phyloP scores from a whole-genome alignment of 2,113 vertebrate species.

The Oreochromis aureus region DNA sequence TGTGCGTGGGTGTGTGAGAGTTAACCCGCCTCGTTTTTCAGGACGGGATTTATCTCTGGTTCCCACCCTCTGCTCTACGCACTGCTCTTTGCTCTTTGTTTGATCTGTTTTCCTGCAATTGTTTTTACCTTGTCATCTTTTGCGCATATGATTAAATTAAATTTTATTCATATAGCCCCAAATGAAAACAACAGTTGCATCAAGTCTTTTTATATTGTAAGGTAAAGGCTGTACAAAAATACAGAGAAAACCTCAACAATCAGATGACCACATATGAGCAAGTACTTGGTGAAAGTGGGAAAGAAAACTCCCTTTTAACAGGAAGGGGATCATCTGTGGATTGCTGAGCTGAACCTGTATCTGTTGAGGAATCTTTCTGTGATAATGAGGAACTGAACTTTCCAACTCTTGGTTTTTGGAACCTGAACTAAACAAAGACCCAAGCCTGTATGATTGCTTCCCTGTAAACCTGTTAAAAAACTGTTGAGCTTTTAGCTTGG shows the following conservation, averaged over 20 bases:
- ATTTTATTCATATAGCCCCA: background rate
- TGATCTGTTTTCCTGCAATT: background rate
- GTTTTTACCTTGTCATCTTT: background rate
- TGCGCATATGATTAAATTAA: rapidly evolving
- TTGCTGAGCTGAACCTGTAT: background rate
- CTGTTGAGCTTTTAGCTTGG: background rate
- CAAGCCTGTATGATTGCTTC: background rate
- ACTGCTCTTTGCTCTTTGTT: background rate
- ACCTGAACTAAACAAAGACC: background rate
- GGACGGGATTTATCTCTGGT: background rate
- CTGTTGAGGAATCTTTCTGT: background rate
- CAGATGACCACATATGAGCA: background rate
- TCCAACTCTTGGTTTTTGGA: background rate
- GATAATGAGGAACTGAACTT: background rate
- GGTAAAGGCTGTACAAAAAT: rapidly evolving
- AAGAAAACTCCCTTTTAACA: background rate
- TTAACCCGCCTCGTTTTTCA: background rate
- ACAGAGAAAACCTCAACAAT: background rate
- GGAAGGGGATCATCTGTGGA: background rate
- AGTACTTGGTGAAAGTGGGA: background rate
- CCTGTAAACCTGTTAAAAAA: background rate
- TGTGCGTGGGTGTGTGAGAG: background rate
- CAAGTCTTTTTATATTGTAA: background rate
- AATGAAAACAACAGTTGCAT: background rate
- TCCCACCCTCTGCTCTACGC: background rate